Conservation (phyloP, 1,140 invertebrate species). For the Bathynomus jamesi region DNA sequence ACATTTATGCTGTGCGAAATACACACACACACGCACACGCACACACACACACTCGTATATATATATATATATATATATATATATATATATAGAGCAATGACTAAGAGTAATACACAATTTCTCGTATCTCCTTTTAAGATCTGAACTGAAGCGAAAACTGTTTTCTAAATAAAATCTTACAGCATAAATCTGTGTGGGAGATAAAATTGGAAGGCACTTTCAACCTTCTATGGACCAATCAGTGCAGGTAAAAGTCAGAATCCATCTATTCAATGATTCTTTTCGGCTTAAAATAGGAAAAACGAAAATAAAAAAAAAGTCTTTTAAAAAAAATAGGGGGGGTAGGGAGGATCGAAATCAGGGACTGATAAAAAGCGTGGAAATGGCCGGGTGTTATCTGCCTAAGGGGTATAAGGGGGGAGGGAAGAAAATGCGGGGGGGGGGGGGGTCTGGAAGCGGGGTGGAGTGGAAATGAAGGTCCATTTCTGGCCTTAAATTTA, state of each 20-base stretch:
- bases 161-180: too few species aligned
- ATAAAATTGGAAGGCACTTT: not conserved
- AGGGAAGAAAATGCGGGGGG: not conserved
- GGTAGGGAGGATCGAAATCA: not conserved
- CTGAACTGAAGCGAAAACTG: too few species aligned
- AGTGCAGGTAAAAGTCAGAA: not conserved
- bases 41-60: too few species aligned
- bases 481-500: not conserved
- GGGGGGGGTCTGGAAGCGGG: not conserved
- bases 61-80: too few species aligned
- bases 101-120: not conserved
- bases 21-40: too few species aligned
- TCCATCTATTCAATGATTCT: not conserved
- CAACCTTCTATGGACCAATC: not conserved
- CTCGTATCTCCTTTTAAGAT: too few species aligned
- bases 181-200: too few species aligned
- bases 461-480: not conserved
- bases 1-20: too few species aligned
- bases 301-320: not conserved
- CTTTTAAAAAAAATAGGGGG: not conserved
- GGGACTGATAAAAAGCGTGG: not conserved
- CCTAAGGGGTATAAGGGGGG: not conserved
- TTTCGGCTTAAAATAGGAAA: not conserved
- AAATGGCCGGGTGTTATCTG: not conserved
- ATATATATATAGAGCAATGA: not conserved